These are phyloP conservation scores for Platygyra sinensis DNA, from an alignment of 64 coral and sea anemone genomes.

Conservation along the genomic window DNA sequence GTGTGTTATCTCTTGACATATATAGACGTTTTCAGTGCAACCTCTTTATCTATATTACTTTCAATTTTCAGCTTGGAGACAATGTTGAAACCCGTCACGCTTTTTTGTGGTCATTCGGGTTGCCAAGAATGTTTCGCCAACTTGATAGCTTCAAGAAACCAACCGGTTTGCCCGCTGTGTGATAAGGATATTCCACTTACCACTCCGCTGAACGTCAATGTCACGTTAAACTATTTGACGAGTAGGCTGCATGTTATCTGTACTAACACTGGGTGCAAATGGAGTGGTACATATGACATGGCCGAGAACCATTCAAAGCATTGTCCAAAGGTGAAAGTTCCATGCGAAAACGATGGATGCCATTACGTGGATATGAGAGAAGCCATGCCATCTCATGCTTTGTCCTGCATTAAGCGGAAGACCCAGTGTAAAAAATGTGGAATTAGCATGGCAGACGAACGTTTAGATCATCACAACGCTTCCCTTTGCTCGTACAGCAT, in stretches of 20 bases:
- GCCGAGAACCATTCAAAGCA: neutral
- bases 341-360: neutral
- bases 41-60: too few species aligned
- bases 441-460: neutral
- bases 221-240: too few species aligned
- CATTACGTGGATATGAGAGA: neutral
- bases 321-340: neutral
- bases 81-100: neutral
- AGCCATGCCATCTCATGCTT: neutral
- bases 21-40: too few species aligned
- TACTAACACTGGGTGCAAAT: too few species aligned
- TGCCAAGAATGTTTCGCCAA: neutral
- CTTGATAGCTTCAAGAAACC: neutral
- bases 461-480: neutral
- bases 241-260: too few species aligned
- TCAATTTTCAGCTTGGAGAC: neutral
- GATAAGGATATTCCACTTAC: too few species aligned
- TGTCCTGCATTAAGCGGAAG: neutral
- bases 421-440: neutral
- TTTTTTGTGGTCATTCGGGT: neutral
- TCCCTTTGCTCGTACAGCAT: neutral
- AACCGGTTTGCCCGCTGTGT: neutral
- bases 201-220: too few species aligned
- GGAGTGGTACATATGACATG: too few species aligned
- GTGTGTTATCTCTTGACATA: too few species aligned